Percentiles rank a stretch among this genome's conserved stretches.
Conservation (phyloP, 1,140 invertebrate species). For the Pseudoatta argentina region DNA sequence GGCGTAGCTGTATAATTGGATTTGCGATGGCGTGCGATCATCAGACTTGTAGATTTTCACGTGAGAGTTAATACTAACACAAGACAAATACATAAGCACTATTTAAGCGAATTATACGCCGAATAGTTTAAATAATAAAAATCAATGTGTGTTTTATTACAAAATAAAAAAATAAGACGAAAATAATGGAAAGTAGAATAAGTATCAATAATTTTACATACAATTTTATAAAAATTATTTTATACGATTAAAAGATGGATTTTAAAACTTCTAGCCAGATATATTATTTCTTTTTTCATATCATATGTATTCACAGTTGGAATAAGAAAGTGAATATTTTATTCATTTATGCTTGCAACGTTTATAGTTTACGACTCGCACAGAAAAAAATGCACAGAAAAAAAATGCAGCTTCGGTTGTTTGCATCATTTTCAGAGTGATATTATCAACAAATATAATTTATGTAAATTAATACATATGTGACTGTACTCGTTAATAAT, state of each 20-base stretch:
- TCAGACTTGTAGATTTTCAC: constrained; percentile 32
- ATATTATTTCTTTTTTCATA: neutral
- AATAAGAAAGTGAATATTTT: constrained; percentile 20
- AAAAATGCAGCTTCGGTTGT: neutral
- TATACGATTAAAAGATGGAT: neutral
- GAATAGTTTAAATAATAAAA: neutral
- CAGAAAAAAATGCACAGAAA: neutral
- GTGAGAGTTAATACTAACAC: constrained; percentile 4
- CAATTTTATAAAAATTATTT: neutral
- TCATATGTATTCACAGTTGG: neutral
- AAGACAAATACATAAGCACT: neutral
- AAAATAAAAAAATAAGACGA: neutral
- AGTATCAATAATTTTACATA: neutral
- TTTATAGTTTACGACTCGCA: neutral
- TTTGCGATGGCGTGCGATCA: constrained; percentile 14
- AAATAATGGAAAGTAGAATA: neutral
- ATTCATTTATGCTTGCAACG: neutral
- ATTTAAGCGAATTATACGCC: neutral
- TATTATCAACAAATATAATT: constrained; percentile 6
- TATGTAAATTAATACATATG: neutral
- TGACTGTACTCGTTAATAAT: neutral
- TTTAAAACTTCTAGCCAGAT: neutral
- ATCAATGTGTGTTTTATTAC: neutral
- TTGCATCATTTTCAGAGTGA: neutral
- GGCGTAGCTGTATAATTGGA: constrained; percentile 53